Evolutionary conservation across 2,888 invertebrate species (phyloP), one percentile per base, ranked within the genome.

Genomic region (Poecilus cupreus): DNA sequence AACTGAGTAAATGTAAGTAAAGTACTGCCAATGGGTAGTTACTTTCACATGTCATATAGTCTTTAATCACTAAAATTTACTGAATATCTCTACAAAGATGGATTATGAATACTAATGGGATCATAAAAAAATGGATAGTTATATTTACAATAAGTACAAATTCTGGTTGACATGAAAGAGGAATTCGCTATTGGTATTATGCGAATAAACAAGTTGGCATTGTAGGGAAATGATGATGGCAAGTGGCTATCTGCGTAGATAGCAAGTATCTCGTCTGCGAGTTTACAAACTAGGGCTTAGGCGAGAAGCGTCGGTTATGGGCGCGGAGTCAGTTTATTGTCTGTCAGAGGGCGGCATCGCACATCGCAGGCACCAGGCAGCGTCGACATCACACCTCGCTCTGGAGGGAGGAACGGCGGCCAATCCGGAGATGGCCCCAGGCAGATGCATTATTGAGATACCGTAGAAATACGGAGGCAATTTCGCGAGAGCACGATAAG

Each of bases 401-500:
- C 11, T 77, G 22, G 64, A 82, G 78, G 80, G 82, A 68, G 76
- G 72, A 74, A 26, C 32, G 32, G 37, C 18, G 82, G 82, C 81
- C 83, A 75, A 87, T 86, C 86, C 87, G 85, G 85, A 86, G 86
- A 87, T 87, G 87, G 78, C 86, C 85, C 85, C 82, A 81, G 80
- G 79, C 86, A 84, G 89, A 89, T 89, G 88, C 89, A 89, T 89
- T 89, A 89, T 89, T 87, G 86, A 89, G 89, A 89, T 89, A 89
- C 85, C 87, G 84, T 87, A 87, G 88, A 90, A 90, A 90, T 90
- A 90, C 89, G 89, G 89, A 87, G 87, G 89, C 89, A 89, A 90
- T 90, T 90, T 87, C 87, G 87, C 85, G 85, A 86, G 85, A 86
- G 87, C 86, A 87, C 90, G 91, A 90, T 90, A 90, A 90, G 90